Evolutionary conservation across 2,797 vertebrate genomes (phyloP).

Genomic region (Danio aesculapii): DNA sequence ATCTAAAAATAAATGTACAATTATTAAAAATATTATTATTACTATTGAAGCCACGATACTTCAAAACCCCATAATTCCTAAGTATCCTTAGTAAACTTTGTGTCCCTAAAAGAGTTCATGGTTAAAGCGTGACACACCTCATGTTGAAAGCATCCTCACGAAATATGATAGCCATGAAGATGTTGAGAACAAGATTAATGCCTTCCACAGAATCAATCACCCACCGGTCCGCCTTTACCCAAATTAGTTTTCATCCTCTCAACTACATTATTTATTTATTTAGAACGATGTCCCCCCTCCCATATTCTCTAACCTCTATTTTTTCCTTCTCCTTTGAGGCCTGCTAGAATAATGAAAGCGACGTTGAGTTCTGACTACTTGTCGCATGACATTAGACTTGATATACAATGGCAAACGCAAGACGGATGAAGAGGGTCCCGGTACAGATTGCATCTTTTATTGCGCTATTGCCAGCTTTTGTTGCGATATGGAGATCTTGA

Average conservation of each 20-base stretch:
- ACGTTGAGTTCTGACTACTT: slow-evolving; percentile 62
- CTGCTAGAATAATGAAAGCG: slow-evolving; percentile 62
- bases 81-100: not conserved
- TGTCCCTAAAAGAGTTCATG: slow-evolving; percentile 20
- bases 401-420: slow-evolving; percentile 64
- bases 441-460: slow-evolving; percentile 56
- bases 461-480: slow-evolving; percentile 42
- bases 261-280: slow-evolving; percentile 60
- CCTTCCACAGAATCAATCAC: slow-evolving; percentile 62
- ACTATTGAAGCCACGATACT: not conserved
- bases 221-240: slow-evolving; percentile 57
- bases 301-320: slow-evolving; percentile 32
- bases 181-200: slow-evolving; percentile 62
- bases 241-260: slow-evolving; percentile 60
- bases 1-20: too few relatives aligned
- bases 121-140: slow-evolving; percentile 26
- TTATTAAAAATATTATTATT: not conserved
- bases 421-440: slow-evolving; percentile 61
- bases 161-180: slow-evolving; percentile 56
- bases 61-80: not conserved
- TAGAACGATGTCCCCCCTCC: slow-evolving; percentile 37
- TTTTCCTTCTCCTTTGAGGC: slow-evolving; percentile 42
- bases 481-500: slow-evolving; percentile 18
- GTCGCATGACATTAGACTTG: slow-evolving; percentile 63
- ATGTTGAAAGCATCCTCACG: slow-evolving; percentile 44